Conservation (phyloP, 2,113 vertebrate species). For the Tachuris rubrigastra region DNA sequence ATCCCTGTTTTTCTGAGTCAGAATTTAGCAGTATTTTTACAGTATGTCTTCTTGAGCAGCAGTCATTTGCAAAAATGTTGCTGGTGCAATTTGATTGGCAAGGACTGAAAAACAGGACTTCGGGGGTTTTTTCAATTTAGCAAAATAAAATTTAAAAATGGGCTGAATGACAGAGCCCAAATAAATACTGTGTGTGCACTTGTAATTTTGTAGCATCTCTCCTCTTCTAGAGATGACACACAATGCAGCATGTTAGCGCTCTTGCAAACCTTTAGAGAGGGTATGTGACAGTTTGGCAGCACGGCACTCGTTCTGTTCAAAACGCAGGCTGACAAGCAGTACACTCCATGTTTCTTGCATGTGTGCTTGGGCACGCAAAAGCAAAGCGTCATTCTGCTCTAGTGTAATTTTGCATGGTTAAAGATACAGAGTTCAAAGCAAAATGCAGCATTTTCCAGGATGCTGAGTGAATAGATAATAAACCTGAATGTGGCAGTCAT, state of each 20-base stretch:
- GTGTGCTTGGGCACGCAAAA: background rate
- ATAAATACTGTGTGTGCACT: background rate
- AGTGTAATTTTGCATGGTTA: background rate
- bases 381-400: background rate
- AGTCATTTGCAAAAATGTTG: background rate
- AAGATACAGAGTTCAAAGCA: background rate
- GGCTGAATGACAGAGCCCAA: background rate
- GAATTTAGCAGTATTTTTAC: background rate
- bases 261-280: background rate
- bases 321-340: background rate
- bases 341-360: background rate
- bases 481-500: background rate
- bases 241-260: background rate
- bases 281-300: accelerated
- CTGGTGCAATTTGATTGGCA: background rate
- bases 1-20: background rate
- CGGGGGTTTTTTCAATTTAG: background rate
- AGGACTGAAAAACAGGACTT: background rate
- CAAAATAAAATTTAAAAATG: background rate
- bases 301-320: background rate
- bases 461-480: background rate
- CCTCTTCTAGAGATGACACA: background rate
- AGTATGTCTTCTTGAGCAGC: background rate
- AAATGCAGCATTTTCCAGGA: background rate
- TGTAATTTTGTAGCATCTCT: background rate